phyloP scores from a whole-genome alignment of 2,113 vertebrate species.

The Aleadryas rufinucha region DNA sequence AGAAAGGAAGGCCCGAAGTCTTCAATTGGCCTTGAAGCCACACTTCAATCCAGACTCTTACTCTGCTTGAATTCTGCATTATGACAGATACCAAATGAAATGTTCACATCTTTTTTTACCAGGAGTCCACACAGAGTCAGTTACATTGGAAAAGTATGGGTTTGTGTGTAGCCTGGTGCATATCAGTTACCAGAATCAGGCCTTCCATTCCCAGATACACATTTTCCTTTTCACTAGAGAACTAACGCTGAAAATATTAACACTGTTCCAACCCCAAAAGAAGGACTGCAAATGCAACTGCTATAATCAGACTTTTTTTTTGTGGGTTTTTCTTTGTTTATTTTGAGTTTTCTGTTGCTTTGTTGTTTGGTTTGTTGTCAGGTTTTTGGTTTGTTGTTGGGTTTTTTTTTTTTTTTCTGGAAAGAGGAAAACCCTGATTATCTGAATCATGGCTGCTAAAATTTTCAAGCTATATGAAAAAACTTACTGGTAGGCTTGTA shows the following conservation, averaged over 20 bases:
- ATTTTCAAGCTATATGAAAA: background rate
- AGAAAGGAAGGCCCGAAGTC: background rate
- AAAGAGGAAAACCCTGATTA: background rate
- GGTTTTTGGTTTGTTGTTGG: background rate
- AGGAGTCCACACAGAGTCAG: background rate
- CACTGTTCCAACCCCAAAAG: background rate
- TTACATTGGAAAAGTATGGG: background rate
- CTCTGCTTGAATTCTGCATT: background rate
- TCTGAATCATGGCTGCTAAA: background rate
- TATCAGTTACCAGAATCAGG: background rate
- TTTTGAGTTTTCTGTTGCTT: background rate
- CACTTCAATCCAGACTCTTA: background rate
- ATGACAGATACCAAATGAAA: background rate
- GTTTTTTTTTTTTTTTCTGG: background rate
- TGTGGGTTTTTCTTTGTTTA: background rate
- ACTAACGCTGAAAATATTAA: background rate
- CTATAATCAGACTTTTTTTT: background rate
- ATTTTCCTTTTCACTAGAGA: background rate
- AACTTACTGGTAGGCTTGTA: background rate
- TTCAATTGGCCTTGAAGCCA: too few species aligned
- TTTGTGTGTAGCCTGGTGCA: background rate
- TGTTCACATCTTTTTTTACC: background rate
- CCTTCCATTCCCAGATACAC: background rate
- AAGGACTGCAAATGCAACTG: background rate
- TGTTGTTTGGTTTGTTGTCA: background rate